phyloP scores from a whole-genome alignment of 1,140 invertebrate species.

The Heliconius eleuchia region DNA sequence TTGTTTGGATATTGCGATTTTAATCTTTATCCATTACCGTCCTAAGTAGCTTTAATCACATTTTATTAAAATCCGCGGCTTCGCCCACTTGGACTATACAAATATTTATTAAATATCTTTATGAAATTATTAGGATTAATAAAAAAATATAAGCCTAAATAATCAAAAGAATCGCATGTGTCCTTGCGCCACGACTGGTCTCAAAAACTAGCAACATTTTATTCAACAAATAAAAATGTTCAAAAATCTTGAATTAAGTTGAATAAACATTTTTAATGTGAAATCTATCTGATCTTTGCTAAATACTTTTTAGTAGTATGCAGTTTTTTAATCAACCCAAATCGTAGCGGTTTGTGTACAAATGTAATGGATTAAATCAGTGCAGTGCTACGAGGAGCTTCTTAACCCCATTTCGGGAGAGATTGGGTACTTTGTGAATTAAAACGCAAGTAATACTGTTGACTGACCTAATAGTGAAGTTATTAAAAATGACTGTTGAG shows the following conservation, averaged over 20 bases:
- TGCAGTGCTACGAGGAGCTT: constrained; percentile 3
- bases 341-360: constrained; percentile 26
- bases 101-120: no score
- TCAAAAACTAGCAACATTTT: no score
- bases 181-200: no score
- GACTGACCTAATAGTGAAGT: background rate
- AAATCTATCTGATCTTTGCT: constrained; percentile 16
- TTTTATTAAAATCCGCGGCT: no score
- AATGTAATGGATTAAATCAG: constrained; percentile 30
- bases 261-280: background rate
- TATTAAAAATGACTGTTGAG: no score
- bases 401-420: constrained; percentile 9
- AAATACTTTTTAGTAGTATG: constrained; percentile 17
- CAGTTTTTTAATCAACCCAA: constrained; percentile 29
- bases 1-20: background rate
- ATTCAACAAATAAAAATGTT: background rate
- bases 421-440: constrained; percentile 12
- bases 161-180: no score
- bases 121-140: no score
- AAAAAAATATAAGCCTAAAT: no score
- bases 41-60: no score
- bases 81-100: no score
- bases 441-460: constrained; percentile 3
- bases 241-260: background rate
- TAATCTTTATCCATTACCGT: background rate